Evolutionary conservation across 2,888 invertebrate genomes (phyloP), one percentile per base, ranked within the genome.

Genomic region (Perithous albicinctus): DNA sequence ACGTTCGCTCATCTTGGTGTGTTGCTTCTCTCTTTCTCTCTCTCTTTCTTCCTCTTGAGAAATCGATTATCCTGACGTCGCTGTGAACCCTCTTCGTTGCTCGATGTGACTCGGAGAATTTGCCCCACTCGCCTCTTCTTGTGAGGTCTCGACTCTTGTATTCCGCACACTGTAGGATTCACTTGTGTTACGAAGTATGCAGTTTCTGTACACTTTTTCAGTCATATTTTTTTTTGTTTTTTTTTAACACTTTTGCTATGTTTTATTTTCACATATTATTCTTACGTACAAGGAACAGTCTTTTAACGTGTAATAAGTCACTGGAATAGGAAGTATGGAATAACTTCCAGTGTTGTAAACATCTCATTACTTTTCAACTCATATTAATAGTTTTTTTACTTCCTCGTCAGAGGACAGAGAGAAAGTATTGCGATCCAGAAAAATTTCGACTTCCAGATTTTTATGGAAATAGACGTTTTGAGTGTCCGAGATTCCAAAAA

Each of bases 51-150:
- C 51, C 12, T 73, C 74, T 70, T 41, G 70, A 78, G 74, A 78
- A 82, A 82, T 75, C 82, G 82, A 82, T 78, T 78, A 82, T 78
- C 82, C 64, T 59, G 76, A 59, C 69, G 69, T 61, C 73, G 20
- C n/a, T n/a, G 56, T 51, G 78, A 78, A 73, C 78, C 78, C 46
- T 18, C 29, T 59, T 73, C 43, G 61, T 66, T 72, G 67, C 64
- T 59, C 51, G 59, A 43, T 61, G 78, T 46, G 48, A 77, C 29
- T 29, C 54, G 64, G 8, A 67, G 67, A 81, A 77, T 78, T 74
- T 69, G 81, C 78, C 63, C 43, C 46, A 46, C 56, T 70, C 59
- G 54, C 67, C 59, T 61, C 81, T 56, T 64, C 81, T 73, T 81
- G 81, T 81, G 81, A 74, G 81, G 81, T 81, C 81, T 67, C 72